Conservation (phyloP, 2,113 vertebrate species). For the Atrichornis clamosus region DNA sequence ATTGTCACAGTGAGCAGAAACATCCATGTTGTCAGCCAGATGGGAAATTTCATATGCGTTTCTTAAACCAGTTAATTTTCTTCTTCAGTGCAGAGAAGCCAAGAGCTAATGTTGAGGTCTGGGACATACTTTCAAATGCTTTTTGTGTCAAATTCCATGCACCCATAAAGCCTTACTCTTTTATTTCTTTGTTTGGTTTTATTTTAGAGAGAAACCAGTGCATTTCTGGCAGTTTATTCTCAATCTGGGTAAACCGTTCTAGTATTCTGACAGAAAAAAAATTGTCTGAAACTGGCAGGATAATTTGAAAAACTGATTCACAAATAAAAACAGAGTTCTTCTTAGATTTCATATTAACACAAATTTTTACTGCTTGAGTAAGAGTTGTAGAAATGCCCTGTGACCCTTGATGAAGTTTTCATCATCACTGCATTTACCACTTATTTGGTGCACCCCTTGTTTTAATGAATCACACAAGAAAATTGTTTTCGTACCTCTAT, state of each 20-base stretch:
- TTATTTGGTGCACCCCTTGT: neutral
- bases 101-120: constrained; percentile 29
- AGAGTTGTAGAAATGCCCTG: neutral
- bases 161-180: neutral
- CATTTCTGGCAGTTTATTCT: neutral
- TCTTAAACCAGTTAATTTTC: constrained; percentile 36
- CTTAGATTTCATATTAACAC: neutral
- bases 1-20: constrained; percentile 36
- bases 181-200: neutral
- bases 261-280: neutral
- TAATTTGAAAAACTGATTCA: neutral
- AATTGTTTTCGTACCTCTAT: neutral
- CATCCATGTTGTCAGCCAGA: constrained; percentile 13
- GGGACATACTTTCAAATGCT: neutral
- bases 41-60: constrained; percentile 25
- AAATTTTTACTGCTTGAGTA: neutral
- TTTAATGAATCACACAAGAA: neutral
- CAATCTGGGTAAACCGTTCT: neutral
- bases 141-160: neutral
- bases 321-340: neutral
- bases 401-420: neutral
- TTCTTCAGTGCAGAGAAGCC: neutral
- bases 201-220: neutral
- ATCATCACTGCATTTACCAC: neutral
- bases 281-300: neutral